Conservation (phyloP, 2,113 vertebrate genomes). For the Nipponia nippon region DNA sequence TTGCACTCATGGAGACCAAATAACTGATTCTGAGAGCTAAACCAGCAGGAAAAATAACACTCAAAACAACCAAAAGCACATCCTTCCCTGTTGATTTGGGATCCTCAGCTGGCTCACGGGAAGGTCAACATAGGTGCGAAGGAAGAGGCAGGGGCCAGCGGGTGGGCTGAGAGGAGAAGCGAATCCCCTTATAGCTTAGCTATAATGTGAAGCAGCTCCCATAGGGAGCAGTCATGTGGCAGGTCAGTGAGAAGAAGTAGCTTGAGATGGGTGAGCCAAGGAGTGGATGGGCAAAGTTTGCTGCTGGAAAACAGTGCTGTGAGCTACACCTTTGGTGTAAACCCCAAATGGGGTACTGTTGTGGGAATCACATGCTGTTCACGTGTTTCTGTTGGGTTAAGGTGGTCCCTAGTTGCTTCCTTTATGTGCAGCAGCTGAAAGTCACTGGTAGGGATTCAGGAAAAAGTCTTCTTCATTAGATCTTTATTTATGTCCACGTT, state of each 20-base stretch:
- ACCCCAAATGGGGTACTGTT: rapidly evolving
- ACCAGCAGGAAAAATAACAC: background rate
- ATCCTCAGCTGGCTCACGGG: rapidly evolving
- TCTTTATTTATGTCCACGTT: background rate
- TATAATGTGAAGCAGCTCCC: background rate
- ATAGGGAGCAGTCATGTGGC: background rate
- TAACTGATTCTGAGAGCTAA: background rate
- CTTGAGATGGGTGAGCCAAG: background rate
- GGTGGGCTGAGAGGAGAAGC: background rate
- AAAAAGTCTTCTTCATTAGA: background rate
- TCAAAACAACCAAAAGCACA: background rate
- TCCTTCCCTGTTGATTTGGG: background rate
- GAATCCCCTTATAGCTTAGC: background rate
- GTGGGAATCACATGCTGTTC: rapidly evolving
- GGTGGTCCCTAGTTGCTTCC: background rate
- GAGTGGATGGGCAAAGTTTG: background rate
- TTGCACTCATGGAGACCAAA: background rate
- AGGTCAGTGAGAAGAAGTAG: background rate
- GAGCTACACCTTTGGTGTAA: background rate
- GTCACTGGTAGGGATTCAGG: background rate
- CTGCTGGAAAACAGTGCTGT: background rate
- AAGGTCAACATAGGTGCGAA: rapidly evolving
- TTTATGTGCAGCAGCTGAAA: background rate
- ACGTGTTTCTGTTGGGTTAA: rapidly evolving
- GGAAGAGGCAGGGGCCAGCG: background rate